Evolutionary conservation across 2,888 invertebrate genomes (phyloP).

Genomic region (Caenorhabditis macrosperma): DNA sequence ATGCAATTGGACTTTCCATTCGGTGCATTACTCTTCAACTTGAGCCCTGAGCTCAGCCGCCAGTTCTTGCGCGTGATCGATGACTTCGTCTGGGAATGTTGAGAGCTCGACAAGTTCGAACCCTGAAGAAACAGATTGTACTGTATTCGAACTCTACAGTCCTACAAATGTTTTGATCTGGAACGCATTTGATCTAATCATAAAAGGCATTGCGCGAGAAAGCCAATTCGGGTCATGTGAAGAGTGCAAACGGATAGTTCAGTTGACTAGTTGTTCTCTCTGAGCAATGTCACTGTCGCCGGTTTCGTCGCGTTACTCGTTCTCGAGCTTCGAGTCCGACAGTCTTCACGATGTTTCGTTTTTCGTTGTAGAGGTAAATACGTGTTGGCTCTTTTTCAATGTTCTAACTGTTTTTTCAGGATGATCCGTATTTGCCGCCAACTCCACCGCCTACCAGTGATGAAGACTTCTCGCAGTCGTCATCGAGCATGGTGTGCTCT

Average conservation of each 20-base stretch:
- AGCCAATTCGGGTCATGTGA: neutral
- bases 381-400: neutral
- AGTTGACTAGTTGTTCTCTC: constrained; percentile 1
- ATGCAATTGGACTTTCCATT: neutral
- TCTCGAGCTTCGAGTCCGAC: constrained; percentile 10
- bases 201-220: neutral
- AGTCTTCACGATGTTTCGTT: constrained; percentile 12
- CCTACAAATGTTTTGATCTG: constrained; percentile 9
- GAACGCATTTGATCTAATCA: neutral
- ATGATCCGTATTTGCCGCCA: neutral
- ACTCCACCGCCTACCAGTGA: constrained; percentile 29
- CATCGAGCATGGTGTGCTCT: neutral
- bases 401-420: neutral
- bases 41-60: constrained; percentile 57
- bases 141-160: neutral
- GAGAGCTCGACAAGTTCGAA: constrained; percentile 81
- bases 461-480: no score
- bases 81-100: constrained; percentile 79
- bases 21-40: constrained; percentile 22
- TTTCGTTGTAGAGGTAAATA: constrained; percentile 16
- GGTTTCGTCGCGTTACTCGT: constrained; percentile 6
- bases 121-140: constrained; percentile 78
- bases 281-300: constrained; percentile 25
- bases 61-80: constrained; percentile 78
- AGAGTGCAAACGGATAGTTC: neutral